Percentiles rank a stretch among this genome's conserved stretches.
phyloP scores from a whole-genome alignment of 2,888 invertebrate genomes.

The Mechanitis messenoides region DNA sequence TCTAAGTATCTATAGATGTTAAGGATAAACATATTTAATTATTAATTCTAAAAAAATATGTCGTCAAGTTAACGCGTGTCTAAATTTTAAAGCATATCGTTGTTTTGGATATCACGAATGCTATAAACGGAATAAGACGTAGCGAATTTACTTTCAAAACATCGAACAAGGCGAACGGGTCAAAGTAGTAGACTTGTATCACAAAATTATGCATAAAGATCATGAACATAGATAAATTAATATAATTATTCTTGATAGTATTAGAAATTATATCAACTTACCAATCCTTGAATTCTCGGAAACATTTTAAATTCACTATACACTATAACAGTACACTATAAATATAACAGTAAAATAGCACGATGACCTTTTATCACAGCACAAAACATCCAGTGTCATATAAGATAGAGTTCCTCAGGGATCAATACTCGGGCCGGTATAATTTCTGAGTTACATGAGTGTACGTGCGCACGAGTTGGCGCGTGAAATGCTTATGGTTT shows the following conservation, averaged over 20 bases:
- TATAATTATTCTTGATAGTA: conserved; percentile 1
- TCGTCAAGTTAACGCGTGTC: background rate
- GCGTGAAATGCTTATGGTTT: conserved; percentile 45
- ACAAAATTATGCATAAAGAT: background rate
- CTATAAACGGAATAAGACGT: conserved; percentile 4
- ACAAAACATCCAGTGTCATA: conserved; percentile 39
- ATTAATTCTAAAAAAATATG: background rate
- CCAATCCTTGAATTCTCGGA: conserved; percentile 71
- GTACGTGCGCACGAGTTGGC: conserved; percentile 54
- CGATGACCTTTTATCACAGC: conserved; percentile 45
- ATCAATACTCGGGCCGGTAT: conserved; percentile 24
- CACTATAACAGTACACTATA: conserved; percentile 38
- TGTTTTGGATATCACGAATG: background rate
- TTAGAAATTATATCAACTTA: conserved; percentile 40
- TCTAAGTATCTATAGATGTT: too few relatives aligned
- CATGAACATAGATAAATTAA: background rate
- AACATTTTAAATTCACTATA: conserved; percentile 52
- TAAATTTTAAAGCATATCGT: conserved; percentile 2
- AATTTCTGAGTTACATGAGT: conserved; percentile 19
- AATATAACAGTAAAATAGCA: conserved; percentile 36
- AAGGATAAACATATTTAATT: too few relatives aligned
- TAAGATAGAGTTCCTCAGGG: conserved; percentile 38
- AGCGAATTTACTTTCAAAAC: conserved; percentile 13
- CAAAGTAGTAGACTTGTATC: background rate
- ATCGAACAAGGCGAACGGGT: conserved; percentile 23